Percentiles rank a stretch among this genome's conserved stretches.
These are phyloP conservation scores for Amphipoea oculea DNA, from an alignment of 2,888 invertebrate genomes.

Conservation along the genomic window DNA sequence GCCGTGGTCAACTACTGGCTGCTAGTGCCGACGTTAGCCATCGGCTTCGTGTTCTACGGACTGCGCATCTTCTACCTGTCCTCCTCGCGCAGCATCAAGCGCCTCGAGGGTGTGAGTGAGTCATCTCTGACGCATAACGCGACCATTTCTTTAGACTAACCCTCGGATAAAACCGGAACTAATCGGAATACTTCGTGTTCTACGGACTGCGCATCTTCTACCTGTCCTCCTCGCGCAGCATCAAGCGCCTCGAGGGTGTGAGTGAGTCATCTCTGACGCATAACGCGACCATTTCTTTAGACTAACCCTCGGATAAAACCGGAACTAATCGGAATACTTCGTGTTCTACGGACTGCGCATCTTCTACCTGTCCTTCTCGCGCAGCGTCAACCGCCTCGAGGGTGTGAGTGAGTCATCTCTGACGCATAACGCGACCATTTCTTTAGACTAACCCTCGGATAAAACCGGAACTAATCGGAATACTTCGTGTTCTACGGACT, in stretches of 20 bases:
- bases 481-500: not conserved
- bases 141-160: slow-evolving; percentile 64
- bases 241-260: slow-evolving; percentile 95
- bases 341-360: not conserved
- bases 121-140: slow-evolving; percentile 82
- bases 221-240: slow-evolving; percentile 94
- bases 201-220: slow-evolving; percentile 88
- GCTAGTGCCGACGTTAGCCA: slow-evolving; percentile 92
- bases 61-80: slow-evolving; percentile 94
- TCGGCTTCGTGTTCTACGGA: slow-evolving; percentile 93
- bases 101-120: slow-evolving; percentile 95
- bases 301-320: slow-evolving; percentile 48
- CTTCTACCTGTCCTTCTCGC: slow-evolving; percentile 94
- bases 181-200: slow-evolving; percentile 11
- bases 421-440: slow-evolving; percentile 70
- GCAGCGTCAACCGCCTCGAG: slow-evolving; percentile 95
- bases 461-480: slow-evolving; percentile 29
- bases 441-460: slow-evolving; percentile 52
- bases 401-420: slow-evolving; percentile 93
- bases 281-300: slow-evolving; percentile 63
- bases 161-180: slow-evolving; percentile 22
- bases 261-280: slow-evolving; percentile 91
- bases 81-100: slow-evolving; percentile 95
- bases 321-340: slow-evolving; percentile 14
- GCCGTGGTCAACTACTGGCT: slow-evolving; percentile 94